These are phyloP conservation scores for Rhipidura dahli DNA, from an alignment of 2,113 vertebrate species.

Conservation along the genomic window DNA sequence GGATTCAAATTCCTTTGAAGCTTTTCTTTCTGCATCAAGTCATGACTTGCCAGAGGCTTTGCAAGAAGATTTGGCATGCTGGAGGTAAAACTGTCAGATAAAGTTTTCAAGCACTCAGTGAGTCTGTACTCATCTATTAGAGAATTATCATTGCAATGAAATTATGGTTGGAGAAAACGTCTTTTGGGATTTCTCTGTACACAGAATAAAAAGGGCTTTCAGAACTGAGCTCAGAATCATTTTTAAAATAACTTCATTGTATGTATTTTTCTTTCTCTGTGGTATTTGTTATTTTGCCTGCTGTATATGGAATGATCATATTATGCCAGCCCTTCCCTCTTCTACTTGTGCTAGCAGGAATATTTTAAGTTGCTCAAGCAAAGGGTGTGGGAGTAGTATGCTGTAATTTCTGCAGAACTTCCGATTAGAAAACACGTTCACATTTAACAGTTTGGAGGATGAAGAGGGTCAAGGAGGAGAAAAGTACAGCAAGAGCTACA, in stretches of 20 bases:
- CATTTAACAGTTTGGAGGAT: background rate
- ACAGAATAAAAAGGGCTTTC: background rate
- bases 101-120: background rate
- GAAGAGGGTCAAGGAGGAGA: background rate
- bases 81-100: background rate
- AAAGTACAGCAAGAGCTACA: background rate
- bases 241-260: background rate
- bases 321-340: background rate
- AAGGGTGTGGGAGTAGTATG: background rate
- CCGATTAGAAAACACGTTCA: background rate
- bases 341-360: background rate
- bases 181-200: background rate
- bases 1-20: background rate
- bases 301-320: background rate
- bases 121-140: background rate
- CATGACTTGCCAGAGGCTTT: slow-evolving; percentile 21
- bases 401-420: slow-evolving; percentile 45
- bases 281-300: background rate
- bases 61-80: background rate
- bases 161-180: background rate
- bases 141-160: slow-evolving; percentile 11
- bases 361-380: background rate
- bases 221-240: background rate
- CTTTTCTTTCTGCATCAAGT: background rate
- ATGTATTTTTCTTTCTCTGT: background rate